Conservation (phyloP, 2,113 vertebrate genomes). For the Psittacara wagleri region DNA sequence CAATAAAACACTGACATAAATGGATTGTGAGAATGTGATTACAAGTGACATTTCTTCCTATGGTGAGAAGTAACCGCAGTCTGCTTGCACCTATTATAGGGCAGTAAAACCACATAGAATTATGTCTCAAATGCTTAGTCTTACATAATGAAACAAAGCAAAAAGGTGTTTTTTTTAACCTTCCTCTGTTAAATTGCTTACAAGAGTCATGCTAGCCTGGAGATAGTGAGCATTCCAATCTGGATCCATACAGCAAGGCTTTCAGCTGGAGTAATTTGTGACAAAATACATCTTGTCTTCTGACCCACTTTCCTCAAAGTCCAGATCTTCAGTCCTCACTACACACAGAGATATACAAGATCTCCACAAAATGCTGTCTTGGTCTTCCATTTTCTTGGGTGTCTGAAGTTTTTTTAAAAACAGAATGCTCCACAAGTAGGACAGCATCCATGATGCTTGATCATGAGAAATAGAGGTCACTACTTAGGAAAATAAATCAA, state of each 20-base stretch:
- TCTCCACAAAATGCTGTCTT: not conserved
- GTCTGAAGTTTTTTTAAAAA: not conserved
- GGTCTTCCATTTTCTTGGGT: not conserved
- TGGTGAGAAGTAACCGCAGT: not conserved
- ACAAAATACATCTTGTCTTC: not conserved
- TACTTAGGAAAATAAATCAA: not conserved
- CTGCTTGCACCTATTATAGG: not conserved
- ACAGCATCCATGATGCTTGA: not conserved
- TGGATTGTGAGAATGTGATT: slow-evolving; percentile 27
- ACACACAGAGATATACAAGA: not conserved
- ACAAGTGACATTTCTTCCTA: not conserved
- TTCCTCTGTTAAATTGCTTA: not conserved
- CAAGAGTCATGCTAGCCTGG: not conserved
- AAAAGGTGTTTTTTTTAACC: not conserved
- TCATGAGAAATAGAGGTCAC: rapidly evolving
- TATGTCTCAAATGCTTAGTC: not conserved
- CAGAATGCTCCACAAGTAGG: not conserved
- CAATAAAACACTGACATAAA: slow-evolving; percentile 62
- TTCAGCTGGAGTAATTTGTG: not conserved
- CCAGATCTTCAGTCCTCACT: not conserved
- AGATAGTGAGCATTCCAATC: not conserved
- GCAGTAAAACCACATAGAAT: not conserved
- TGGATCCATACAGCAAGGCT: not conserved
- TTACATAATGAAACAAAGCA: not conserved
- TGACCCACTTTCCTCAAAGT: not conserved